Evolutionary conservation across 2,888 invertebrate species (phyloP).

Genomic region (Agonum fuliginosum): DNA sequence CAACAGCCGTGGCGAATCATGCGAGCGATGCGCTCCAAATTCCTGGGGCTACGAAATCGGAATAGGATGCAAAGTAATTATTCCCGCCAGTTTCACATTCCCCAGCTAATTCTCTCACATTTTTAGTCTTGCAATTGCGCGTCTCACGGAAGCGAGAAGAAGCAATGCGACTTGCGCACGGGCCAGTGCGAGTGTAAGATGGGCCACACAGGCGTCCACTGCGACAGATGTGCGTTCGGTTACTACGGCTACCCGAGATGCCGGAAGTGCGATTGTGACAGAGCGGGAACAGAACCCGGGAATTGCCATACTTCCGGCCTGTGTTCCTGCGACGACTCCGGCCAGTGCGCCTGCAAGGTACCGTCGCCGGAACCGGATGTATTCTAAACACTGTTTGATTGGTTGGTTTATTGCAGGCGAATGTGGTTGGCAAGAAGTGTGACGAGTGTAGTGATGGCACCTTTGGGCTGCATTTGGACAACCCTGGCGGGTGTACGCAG

Average conservation of each 20-base stretch:
- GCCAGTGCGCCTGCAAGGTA: slow-evolving; percentile 94
- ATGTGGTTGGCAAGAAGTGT: slow-evolving; percentile 90
- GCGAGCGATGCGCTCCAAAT: slow-evolving; percentile 86
- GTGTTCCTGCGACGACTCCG: slow-evolving; percentile 85
- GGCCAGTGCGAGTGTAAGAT: slow-evolving; percentile 87
- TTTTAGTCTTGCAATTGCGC: slow-evolving; percentile 83
- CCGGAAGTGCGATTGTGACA: slow-evolving; percentile 87
- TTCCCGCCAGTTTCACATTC: background rate
- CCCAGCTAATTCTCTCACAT: background rate
- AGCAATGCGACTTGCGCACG: slow-evolving; percentile 78
- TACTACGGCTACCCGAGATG: slow-evolving; percentile 94
- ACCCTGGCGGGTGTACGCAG: slow-evolving; percentile 91
- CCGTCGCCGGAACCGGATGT: background rate
- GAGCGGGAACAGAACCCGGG: slow-evolving; percentile 79
- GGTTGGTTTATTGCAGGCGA: slow-evolving; percentile 75
- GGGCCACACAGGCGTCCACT: slow-evolving; percentile 85
- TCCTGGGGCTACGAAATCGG: slow-evolving; percentile 85
- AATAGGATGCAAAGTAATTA: slow-evolving; percentile 84
- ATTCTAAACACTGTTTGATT: background rate
- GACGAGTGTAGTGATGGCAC: slow-evolving; percentile 88
- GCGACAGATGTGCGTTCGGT: slow-evolving; percentile 88
- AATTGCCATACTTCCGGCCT: slow-evolving; percentile 73
- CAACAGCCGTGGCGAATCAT: slow-evolving; percentile 87
- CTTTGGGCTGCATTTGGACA: slow-evolving; percentile 87
- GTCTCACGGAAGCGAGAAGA: slow-evolving; percentile 79